Conservation (phyloP, 2,797 vertebrate species). For the Myotis myotis region DNA sequence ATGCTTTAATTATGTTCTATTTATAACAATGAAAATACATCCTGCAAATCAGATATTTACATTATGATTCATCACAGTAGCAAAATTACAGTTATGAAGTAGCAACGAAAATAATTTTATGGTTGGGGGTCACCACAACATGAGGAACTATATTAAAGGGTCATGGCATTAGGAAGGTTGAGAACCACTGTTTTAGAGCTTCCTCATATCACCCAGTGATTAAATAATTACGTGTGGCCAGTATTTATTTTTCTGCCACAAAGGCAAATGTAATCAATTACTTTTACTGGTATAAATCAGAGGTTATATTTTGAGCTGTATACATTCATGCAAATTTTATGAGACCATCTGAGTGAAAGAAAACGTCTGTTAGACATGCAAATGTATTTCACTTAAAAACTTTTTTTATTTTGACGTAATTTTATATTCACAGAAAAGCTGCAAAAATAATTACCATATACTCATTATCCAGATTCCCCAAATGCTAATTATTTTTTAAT, state of each 20-base stretch:
- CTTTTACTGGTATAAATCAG: neutral
- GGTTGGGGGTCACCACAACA: too few species aligned
- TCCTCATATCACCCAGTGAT: neutral
- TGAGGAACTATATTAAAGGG: too few species aligned
- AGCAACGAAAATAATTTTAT: too few species aligned
- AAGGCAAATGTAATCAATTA: neutral
- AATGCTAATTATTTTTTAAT: neutral
- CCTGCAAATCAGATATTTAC: too few species aligned
- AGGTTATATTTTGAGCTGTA: neutral
- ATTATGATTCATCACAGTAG: too few species aligned
- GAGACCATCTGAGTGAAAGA: neutral
- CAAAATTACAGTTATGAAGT: too few species aligned
- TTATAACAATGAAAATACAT: too few species aligned
- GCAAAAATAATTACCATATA: neutral
- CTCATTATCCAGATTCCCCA: neutral
- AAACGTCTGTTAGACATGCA: neutral
- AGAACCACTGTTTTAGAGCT: neutral
- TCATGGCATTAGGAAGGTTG: too few species aligned
- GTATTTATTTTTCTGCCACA: neutral
- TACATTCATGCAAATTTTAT: neutral
- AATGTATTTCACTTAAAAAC: neutral
- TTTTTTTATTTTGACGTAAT: slow-evolving; percentile 10
- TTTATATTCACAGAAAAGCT: neutral
- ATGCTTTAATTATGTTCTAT: too few species aligned
- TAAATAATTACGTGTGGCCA: neutral